Conservation (phyloP, 2,113 vertebrate species). For the Bostrychus sinensis region DNA sequence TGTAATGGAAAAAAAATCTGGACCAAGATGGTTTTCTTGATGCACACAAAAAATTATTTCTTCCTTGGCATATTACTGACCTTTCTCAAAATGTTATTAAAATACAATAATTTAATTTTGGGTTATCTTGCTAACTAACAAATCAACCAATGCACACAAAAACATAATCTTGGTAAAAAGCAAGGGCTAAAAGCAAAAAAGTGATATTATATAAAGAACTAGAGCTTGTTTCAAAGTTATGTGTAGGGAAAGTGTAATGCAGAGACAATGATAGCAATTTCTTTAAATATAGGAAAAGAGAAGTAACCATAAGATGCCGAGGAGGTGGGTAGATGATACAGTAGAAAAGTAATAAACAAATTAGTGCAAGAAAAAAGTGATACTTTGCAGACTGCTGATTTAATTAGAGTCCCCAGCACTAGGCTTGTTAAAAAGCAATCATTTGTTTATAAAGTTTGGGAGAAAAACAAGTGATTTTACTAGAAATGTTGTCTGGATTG, state of each 20-base stretch:
- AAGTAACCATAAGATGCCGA: neutral
- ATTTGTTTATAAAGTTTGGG: constrained; percentile 20
- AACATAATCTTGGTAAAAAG: no score
- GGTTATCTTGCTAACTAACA: no score
- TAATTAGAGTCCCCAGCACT: constrained; percentile 19
- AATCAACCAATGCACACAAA: no score
- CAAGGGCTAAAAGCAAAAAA: no score
- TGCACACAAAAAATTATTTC: no score
- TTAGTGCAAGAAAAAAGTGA: constrained; percentile 5
- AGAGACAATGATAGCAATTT: neutral
- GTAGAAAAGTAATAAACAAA: constrained; percentile 4
- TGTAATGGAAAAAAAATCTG: no score
- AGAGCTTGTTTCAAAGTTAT: neutral
- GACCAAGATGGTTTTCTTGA: no score
- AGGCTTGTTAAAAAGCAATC: constrained; percentile 38
- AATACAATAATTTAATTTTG: no score
- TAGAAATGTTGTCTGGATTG: neutral
- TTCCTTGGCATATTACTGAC: no score
- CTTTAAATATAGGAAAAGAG: no score
- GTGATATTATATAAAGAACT: neutral
- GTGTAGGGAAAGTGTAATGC: neutral
- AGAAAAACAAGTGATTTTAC: neutral
- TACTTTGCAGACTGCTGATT: constrained; percentile 12
- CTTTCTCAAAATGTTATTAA: no score
- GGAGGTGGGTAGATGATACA: neutral